Evolutionary conservation across 2,113 vertebrate genomes (phyloP), one percentile per base, ranked within the genome.

Genomic region (Amia ocellicauda): DNA sequence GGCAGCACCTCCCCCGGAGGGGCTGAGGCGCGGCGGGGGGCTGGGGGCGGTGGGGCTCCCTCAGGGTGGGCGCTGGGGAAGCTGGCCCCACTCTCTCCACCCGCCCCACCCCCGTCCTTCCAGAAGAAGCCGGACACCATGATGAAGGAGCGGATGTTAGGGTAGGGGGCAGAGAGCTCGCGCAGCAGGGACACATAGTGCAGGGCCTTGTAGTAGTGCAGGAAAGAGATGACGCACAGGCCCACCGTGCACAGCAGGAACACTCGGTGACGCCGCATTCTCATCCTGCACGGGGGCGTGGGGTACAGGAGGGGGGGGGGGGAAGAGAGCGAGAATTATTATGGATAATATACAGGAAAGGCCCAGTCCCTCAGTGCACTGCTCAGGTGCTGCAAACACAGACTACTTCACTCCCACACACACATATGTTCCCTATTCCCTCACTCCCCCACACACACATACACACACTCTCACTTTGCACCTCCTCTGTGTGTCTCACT

Each of bases 221-320:
- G 91, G 82, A 99, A 96, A 72, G 97, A 99, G 85, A 99, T 99
- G 86, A 99, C 94, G 76, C 97, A 96, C 78, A 99, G 92, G 82
- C 97, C 97, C 82, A 95, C 95, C 79, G 97, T 98, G 90, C 96
- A 99, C 85, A 99, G 90, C 91, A 99, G 84, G 87, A 99, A 98
- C 86, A 98, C 93, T 76, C 96, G 91, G 91, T 98, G 96, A 73
- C 95, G 95, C 86, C 95, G 92, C 96, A 99, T 99, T 89, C 96
- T 99, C 91, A 97, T 95, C 93, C 97, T 99, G 60, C 64, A 66
- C 76, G 8, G 58, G 27, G 65, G 9, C 7, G 7, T 1, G n/a
- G 1, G 16, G 49, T 11, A 17, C 22, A 27, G 42, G 41, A 16
- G n/a, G 16, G 17, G 50, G 14, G 7, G 27, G 40, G 14, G 10